phyloP scores from a whole-genome alignment of 2,113 vertebrate genomes.

The Amphilophus citrinellus region DNA sequence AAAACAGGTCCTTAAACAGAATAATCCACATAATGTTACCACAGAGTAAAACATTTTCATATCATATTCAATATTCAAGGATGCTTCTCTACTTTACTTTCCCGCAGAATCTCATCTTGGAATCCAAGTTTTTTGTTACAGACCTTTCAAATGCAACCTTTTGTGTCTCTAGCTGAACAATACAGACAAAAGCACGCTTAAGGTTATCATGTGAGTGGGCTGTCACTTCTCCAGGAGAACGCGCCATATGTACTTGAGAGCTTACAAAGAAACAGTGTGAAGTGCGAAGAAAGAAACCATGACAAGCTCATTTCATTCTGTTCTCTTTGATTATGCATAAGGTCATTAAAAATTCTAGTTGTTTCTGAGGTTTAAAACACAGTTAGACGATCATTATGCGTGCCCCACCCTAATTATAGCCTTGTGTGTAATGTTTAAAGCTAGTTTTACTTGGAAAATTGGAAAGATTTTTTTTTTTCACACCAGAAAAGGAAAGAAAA shows the following conservation, averaged over 20 bases:
- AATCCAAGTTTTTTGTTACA: neutral
- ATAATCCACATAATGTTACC: neutral
- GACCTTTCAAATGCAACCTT: neutral
- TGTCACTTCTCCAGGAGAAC: neutral
- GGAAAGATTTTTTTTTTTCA: neutral
- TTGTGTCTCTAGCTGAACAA: neutral
- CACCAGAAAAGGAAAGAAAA: neutral
- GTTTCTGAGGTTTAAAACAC: slow-evolving; percentile 1
- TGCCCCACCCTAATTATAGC: neutral
- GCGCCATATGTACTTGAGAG: neutral
- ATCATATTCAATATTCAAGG: neutral
- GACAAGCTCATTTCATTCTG: neutral
- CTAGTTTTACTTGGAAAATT: slow-evolving; percentile 13
- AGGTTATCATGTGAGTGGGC: neutral
- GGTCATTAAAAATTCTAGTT: slow-evolving; percentile 20
- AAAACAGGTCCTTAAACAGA: neutral
- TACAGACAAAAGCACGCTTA: neutral
- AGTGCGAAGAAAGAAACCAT: neutral
- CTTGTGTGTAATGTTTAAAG: slow-evolving; percentile 17
- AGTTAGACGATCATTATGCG: slow-evolving; percentile 25
- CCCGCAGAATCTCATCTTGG: neutral
- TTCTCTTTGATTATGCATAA: neutral
- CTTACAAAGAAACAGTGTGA: neutral
- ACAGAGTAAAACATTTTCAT: neutral
- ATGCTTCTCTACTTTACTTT: neutral